These are phyloP conservation scores for Zeugodacus cucurbitae DNA, from an alignment of 1,140 invertebrate genomes.

Conservation along the genomic window DNA sequence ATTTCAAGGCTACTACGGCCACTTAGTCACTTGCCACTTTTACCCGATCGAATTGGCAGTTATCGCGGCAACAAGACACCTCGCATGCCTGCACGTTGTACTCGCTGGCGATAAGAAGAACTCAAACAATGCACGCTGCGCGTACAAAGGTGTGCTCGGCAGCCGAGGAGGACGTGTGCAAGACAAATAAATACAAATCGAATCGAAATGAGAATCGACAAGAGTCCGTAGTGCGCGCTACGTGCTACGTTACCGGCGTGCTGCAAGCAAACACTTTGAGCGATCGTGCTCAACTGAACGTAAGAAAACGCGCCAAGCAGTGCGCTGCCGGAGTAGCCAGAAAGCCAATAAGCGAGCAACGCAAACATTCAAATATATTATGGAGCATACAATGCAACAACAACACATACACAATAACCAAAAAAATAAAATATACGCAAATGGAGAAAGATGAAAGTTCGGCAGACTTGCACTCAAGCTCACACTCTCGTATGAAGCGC, in stretches of 20 bases:
- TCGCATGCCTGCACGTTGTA: background rate
- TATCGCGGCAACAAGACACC: background rate
- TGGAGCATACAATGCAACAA: background rate
- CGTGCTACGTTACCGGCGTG: background rate
- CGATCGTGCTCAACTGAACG: conserved; percentile 13
- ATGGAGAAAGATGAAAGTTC: conserved; percentile 21
- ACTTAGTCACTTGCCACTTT: conserved; percentile 28
- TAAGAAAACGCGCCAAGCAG: background rate
- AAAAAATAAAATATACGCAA: background rate
- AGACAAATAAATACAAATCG: no score
- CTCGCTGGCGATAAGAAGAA: conserved; percentile 17
- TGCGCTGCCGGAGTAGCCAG: background rate
- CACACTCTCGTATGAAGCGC: background rate
- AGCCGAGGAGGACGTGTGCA: background rate
- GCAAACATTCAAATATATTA: background rate
- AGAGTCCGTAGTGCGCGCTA: background rate
- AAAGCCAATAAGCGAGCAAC: background rate
- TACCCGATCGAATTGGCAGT: background rate
- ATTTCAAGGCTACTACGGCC: background rate
- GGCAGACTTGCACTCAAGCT: background rate
- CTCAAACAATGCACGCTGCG: background rate
- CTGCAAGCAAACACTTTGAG: background rate
- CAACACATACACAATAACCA: background rate
- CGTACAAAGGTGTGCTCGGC: background rate
- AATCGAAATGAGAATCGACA: background rate